Conservation (phyloP, 1,140 invertebrate genomes). For the Zaprionus taronus region DNA sequence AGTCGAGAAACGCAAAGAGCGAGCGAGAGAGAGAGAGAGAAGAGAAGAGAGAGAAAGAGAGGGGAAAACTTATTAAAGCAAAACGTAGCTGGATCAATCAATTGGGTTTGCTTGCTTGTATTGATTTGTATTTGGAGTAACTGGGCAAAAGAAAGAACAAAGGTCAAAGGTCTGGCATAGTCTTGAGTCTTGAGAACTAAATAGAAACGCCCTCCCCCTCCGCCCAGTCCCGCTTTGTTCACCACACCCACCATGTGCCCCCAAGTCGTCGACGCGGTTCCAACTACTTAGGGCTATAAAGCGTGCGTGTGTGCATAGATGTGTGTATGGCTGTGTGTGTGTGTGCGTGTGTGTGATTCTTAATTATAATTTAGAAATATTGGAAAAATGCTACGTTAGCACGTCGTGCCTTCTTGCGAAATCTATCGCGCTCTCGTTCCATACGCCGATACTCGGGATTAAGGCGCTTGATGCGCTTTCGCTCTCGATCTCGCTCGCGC, state of each 20-base stretch:
- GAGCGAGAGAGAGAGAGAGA: not conserved
- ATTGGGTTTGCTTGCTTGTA: slow-evolving; percentile 52
- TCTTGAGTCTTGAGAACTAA: slow-evolving; percentile 17
- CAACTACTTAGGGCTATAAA: slow-evolving; percentile 48
- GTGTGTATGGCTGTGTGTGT: slow-evolving; percentile 25
- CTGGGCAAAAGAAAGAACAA: slow-evolving; percentile 29
- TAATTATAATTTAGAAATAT: slow-evolving; percentile 63
- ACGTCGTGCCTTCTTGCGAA: slow-evolving; percentile 82
- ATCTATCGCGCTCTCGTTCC: slow-evolving; percentile 75
- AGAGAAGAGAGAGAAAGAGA: slow-evolving; percentile 13
- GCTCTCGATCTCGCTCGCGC: slow-evolving; percentile 74
- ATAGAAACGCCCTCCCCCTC: not conserved
- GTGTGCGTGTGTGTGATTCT: slow-evolving; percentile 36
- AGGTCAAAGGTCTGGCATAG: slow-evolving; percentile 39
- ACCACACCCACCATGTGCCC: slow-evolving; percentile 16
- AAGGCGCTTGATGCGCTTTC: slow-evolving; percentile 76
- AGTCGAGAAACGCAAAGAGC: slow-evolving; percentile 13
- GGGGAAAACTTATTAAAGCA: slow-evolving; percentile 76
- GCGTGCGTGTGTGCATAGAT: slow-evolving; percentile 25
- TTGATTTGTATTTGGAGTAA: slow-evolving; percentile 9
- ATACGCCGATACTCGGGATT: slow-evolving; percentile 78
- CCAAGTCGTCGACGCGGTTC: slow-evolving; percentile 27
- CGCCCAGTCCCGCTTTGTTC: slow-evolving; percentile 16
- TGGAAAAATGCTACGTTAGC: slow-evolving; percentile 83
- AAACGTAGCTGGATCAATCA: slow-evolving; percentile 37